phyloP scores from a whole-genome alignment of 2,113 vertebrate genomes.

The Tachysurus fulvidraco region DNA sequence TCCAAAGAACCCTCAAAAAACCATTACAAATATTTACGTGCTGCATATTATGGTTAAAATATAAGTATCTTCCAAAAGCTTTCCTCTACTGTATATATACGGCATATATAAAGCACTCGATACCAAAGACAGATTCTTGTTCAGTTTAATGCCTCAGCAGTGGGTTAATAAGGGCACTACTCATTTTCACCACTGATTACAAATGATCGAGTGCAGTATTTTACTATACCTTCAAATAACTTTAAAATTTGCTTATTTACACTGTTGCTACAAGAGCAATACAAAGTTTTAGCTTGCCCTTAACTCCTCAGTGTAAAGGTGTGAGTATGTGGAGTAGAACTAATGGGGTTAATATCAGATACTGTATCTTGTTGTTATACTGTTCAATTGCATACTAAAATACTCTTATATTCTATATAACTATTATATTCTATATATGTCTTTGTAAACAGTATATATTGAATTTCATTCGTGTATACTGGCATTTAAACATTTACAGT shows the following conservation, averaged over 20 bases:
- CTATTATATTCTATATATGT: too few relatives aligned
- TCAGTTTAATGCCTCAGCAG: background rate
- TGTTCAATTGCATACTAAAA: too few relatives aligned
- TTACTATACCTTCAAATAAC: background rate
- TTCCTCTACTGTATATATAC: background rate
- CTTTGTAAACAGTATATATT: too few relatives aligned
- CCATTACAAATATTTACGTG: background rate
- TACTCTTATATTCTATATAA: too few relatives aligned
- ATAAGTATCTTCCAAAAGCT: background rate
- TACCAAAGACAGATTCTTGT: background rate
- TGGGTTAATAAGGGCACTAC: background rate
- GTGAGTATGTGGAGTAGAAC: background rate
- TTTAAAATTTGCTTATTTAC: background rate
- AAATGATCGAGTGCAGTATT: background rate
- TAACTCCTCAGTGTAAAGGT: background rate
- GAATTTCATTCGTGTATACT: too few relatives aligned
- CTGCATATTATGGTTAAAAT: background rate
- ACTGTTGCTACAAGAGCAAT: background rate
- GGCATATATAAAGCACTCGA: background rate
- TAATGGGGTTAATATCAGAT: too few relatives aligned
- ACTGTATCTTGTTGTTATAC: too few relatives aligned
- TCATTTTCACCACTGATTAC: slow-evolving; percentile 11
- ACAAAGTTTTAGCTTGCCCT: background rate
- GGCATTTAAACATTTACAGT: too few relatives aligned
- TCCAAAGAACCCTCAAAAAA: background rate